These are phyloP conservation scores for Astyanax mexicanus DNA, from an alignment of 2,797 vertebrate genomes.

Conservation along the genomic window DNA sequence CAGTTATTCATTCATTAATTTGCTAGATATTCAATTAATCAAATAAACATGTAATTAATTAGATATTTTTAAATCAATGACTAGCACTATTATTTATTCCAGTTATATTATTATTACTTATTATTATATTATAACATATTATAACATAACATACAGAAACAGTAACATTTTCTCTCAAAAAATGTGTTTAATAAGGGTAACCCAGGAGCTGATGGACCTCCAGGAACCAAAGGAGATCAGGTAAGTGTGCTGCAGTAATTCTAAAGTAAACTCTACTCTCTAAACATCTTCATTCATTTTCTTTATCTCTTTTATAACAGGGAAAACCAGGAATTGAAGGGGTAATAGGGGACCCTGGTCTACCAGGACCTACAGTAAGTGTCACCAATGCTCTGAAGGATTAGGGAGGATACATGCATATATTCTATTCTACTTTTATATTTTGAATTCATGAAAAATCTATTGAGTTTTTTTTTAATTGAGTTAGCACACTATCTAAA, in stretches of 20 bases:
- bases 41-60: too few relatives aligned
- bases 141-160: too few relatives aligned
- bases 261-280: neutral
- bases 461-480: too few relatives aligned
- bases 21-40: too few relatives aligned
- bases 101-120: too few relatives aligned
- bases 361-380: slow-evolving; percentile 74
- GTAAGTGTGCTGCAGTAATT: slow-evolving; percentile 64
- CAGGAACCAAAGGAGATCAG: slow-evolving; percentile 75
- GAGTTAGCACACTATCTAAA: too few relatives aligned
- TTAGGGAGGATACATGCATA: neutral
- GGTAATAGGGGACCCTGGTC: slow-evolving; percentile 75
- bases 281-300: neutral
- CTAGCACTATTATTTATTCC: too few relatives aligned
- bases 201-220: slow-evolving; percentile 68
- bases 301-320: slow-evolving; percentile 56
- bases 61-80: too few relatives aligned
- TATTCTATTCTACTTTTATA: too few relatives aligned
- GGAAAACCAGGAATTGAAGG: slow-evolving; percentile 75
- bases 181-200: slow-evolving; percentile 65
- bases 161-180: neutral
- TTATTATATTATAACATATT: too few relatives aligned
- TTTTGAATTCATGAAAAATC: too few relatives aligned
- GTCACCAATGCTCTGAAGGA: neutral
- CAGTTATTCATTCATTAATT: too few relatives aligned